Evolutionary conservation across 2,113 vertebrate genomes (phyloP), one percentile per base, ranked within the genome.

Genomic region (Turnix velox): DNA sequence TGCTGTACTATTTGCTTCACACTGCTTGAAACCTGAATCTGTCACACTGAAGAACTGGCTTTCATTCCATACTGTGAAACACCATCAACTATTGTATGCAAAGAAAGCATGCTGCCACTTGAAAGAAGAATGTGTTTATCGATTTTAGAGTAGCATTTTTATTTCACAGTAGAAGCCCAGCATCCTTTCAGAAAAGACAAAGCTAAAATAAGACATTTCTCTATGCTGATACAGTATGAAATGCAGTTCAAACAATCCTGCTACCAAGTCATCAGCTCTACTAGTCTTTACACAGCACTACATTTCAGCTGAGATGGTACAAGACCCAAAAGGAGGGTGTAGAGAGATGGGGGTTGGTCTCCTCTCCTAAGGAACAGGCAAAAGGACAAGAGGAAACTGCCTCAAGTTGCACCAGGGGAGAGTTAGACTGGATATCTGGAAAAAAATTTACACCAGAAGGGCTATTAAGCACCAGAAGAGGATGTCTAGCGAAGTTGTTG

Each of bases 101-200:
- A 61, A 86, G 71, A 61, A 83, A 77, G n/a, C 58, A 58, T 13
- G 30, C 40, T 82, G 62, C 48, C 67, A 45, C 67, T 52, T 54
- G 54, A 67, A 88, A 52, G 33, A 80, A 23, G 6, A 23, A 87
- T 68, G 72, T 65, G 54, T 72, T 92, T 35, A 76, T 6, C 22
- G 39, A n/a, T 73, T 85, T 90, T 7, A 58, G 33, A 87, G 18
- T 22, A 0, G 0, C 0, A 1, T n/a, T 51, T 68, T 66, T 62
- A 71, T 63, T 87, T 73, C 80, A 39, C 4, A 1, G 46, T 14
- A 67, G 43, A 19, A 62, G 73, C 33, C 81, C 76, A 43, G 20
- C 4, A 3, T 1, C 2, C 30, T 43, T 71, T 31, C 68, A 0
- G 0, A 39, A 37, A 80, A 52, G 37, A 42, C 40, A 35, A 80